Conservation (phyloP, 2,888 invertebrate genomes). For the Yponomeuta cagnagella region DNA sequence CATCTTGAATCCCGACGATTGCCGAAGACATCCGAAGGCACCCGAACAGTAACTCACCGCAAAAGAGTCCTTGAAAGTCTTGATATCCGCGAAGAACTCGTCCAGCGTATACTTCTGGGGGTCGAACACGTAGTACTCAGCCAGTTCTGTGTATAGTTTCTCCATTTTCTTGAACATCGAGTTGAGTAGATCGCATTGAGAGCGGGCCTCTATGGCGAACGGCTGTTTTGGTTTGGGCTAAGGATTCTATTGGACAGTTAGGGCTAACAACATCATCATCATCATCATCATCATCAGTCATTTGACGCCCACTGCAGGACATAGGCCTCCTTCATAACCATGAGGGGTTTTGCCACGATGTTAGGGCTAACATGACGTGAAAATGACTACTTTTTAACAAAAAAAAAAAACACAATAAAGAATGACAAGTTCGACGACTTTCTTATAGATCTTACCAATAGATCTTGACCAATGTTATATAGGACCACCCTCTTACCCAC, state of each 20-base stretch:
- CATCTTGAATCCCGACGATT: background rate
- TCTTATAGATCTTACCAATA: no score
- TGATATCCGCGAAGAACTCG: conserved; percentile 96
- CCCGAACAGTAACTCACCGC: conserved; percentile 70
- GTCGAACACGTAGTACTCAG: conserved; percentile 95
- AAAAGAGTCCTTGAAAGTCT: conserved; percentile 95
- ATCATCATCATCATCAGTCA: no score
- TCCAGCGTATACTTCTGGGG: conserved; percentile 94
- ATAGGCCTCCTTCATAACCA: no score
- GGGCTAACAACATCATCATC: background rate
- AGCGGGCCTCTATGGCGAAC: conserved; percentile 87
- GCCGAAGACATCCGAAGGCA: background rate
- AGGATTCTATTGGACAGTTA: conserved; percentile 25
- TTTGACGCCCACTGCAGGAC: no score
- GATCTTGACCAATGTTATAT: no score
- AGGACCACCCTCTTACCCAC: no score
- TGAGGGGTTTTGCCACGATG: no score
- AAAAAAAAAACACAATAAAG: no score
- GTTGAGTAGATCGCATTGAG: conserved; percentile 91
- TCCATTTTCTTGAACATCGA: conserved; percentile 97
- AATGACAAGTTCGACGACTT: no score
- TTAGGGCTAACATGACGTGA: no score
- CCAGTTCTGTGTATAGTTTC: conserved; percentile 85
- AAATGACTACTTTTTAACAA: no score
- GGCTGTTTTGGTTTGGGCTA: conserved; percentile 50